phyloP scores from a whole-genome alignment of 2,113 vertebrate species.

The Strix uralensis region DNA sequence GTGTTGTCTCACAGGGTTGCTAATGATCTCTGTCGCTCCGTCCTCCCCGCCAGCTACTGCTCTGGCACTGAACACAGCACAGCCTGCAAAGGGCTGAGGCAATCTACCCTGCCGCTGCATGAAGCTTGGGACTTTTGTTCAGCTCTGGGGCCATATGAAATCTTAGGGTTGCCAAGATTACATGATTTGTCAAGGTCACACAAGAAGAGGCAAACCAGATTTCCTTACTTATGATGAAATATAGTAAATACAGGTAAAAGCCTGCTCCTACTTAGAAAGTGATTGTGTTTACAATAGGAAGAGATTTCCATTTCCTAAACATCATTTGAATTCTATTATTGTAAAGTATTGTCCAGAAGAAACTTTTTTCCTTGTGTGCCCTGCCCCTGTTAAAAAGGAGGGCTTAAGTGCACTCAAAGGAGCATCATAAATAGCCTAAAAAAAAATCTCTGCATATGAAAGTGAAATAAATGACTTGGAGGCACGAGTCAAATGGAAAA shows the following conservation, averaged over 20 bases:
- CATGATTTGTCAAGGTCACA: background rate
- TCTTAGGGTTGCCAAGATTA: background rate
- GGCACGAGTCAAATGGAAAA: background rate
- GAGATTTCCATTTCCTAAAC: background rate
- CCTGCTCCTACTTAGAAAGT: background rate
- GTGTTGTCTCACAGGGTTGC: background rate
- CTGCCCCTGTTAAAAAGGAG: background rate
- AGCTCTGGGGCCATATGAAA: background rate
- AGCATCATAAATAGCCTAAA: background rate
- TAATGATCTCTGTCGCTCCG: background rate
- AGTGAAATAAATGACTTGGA: background rate
- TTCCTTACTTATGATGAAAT: background rate
- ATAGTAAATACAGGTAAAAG: background rate
- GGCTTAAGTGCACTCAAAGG: background rate
- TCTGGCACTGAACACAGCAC: accelerated
- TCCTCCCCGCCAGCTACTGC: background rate
- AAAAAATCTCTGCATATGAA: background rate
- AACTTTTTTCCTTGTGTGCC: background rate
- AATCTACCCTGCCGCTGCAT: accelerated
- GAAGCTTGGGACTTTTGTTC: background rate
- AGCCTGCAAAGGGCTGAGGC: background rate
- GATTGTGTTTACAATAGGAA: background rate
- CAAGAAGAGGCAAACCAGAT: background rate
- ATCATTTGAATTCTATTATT: background rate
- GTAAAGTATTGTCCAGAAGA: background rate